Evolutionary conservation across 2,888 invertebrate genomes (phyloP).

Genomic region (Diploptera punctata): DNA sequence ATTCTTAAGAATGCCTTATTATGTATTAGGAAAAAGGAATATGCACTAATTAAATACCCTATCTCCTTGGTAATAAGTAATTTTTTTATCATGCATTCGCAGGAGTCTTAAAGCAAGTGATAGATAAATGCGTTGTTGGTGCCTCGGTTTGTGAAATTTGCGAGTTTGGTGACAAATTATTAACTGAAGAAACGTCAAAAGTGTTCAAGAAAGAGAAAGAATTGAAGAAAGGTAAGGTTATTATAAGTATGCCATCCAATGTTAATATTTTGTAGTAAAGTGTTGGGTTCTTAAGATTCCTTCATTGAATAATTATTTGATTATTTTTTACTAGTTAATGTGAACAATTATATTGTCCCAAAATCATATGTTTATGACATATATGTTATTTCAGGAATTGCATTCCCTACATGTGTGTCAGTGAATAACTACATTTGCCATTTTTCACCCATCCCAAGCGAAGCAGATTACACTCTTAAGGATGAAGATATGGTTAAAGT

Average conservation of each 20-base stretch:
- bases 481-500: slow-evolving; percentile 96
- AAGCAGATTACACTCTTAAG: slow-evolving; percentile 84
- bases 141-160: slow-evolving; percentile 92
- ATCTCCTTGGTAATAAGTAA: too few relatives aligned
- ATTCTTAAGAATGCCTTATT: too few relatives aligned
- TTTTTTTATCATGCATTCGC: too few relatives aligned
- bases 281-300: too few relatives aligned
- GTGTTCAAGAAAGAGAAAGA: slow-evolving; percentile 99
- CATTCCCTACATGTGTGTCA: slow-evolving; percentile 98
- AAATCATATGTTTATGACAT: too few relatives aligned
- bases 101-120: slow-evolving; percentile 89
- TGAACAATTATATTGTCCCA: too few relatives aligned
- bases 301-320: too few relatives aligned
- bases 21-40: too few relatives aligned
- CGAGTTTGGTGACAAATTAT: slow-evolving; percentile 86
- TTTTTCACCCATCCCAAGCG: slow-evolving; percentile 94
- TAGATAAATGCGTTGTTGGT: slow-evolving; percentile 86
- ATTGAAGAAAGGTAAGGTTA: slow-evolving; percentile 82
- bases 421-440: slow-evolving; percentile 99
- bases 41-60: too few relatives aligned
- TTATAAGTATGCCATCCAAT: too few relatives aligned
- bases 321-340: too few relatives aligned
- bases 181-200: slow-evolving; percentile 91
- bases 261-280: too few relatives aligned
- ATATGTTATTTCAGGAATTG: slow-evolving; percentile 72